Conservation (phyloP, 2,888 invertebrate genomes). For the Thysanoteuthis rhombus region DNA sequence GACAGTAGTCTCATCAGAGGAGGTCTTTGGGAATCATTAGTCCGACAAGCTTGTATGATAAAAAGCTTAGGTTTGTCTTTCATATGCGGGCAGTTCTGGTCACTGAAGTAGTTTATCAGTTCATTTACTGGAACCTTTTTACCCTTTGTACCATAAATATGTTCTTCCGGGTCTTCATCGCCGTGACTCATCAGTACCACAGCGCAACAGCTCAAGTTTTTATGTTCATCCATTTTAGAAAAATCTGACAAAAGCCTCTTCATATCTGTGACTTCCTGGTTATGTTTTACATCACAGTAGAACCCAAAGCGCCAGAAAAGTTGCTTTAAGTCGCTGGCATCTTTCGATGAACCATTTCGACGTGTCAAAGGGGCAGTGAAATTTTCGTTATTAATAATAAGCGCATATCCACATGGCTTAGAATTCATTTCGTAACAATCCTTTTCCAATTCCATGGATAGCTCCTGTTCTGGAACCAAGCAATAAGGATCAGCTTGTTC, state of each 20-base stretch:
- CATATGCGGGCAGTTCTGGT: neutral
- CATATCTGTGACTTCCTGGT: neutral
- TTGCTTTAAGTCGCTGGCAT: neutral
- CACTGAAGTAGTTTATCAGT: neutral
- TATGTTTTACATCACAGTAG: neutral
- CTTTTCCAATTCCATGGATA: neutral
- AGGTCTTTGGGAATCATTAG: neutral
- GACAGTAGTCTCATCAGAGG: neutral
- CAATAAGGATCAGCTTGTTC: neutral
- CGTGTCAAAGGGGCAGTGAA: accelerated
- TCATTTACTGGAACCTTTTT: neutral
- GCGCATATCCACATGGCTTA: neutral
- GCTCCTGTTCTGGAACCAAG: neutral
- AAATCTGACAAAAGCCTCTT: neutral
- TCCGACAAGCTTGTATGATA: neutral
- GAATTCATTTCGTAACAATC: neutral
- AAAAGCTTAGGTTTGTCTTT: neutral
- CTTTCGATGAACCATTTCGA: neutral
- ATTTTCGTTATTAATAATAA: neutral
- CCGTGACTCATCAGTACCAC: neutral
- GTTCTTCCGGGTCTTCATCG: too few species aligned
- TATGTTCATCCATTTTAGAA: neutral
- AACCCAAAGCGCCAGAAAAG: neutral
- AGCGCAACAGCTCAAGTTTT: neutral
- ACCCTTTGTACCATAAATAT: neutral